Conservation (phyloP, 2,113 vertebrate genomes). For the Indri indri region DNA sequence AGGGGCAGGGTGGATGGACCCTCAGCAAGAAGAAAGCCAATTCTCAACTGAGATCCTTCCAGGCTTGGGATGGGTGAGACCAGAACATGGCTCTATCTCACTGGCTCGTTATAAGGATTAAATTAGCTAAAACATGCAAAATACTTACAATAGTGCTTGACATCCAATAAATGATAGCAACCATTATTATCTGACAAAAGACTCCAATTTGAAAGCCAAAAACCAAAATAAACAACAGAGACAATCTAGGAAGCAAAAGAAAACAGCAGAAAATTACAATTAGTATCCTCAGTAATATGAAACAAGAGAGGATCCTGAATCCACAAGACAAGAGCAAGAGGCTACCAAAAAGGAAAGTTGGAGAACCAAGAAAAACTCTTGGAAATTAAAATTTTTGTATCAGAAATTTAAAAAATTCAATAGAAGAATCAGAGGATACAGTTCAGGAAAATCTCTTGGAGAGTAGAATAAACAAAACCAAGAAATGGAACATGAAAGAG, state of each 20-base stretch:
- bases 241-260: neutral
- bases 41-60: neutral
- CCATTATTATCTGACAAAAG: neutral
- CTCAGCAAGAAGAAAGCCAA: neutral
- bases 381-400: neutral
- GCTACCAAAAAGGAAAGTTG: neutral
- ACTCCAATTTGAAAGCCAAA: neutral
- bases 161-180: neutral
- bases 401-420: neutral
- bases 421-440: neutral
- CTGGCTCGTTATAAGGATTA: neutral
- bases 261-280: neutral
- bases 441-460: neutral
- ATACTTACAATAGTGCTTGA: neutral
- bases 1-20: neutral
- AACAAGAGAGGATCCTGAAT: neutral
- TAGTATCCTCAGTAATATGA: neutral
- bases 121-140: neutral
- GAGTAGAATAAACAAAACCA: neutral
- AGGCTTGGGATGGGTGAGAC: neutral
- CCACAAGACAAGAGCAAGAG: neutral
- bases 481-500: neutral
- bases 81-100: neutral
- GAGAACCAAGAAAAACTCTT: neutral
- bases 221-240: neutral